Evolutionary conservation across 2,113 vertebrate species (phyloP), one percentile per base, ranked within the genome.

Genomic region (Barnardius zonarius): DNA sequence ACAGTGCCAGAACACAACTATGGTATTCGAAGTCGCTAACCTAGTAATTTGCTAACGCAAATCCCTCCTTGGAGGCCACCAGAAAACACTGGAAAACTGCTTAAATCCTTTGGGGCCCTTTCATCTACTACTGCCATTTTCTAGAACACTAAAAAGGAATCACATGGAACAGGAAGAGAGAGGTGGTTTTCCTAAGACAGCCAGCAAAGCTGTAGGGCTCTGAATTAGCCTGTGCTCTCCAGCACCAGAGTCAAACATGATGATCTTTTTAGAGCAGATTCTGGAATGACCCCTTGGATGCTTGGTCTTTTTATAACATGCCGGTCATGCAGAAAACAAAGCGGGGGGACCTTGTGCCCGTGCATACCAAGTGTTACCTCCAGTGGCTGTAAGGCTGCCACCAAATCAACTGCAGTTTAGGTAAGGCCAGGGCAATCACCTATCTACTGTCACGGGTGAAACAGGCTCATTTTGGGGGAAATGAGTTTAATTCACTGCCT

Each of bases 71-170:
- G 46, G 66, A 82, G 54, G 62, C 92, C 74, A 86, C 83, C 64
- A 91, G 87, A 72, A 90, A 92, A 89, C 83, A 43, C 44, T 64
- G 80, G 69, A 77, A 95, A 96, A 92, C 87, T 79, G 92, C 96
- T 85, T 94, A 78, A 94, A 73, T 62, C 66, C 85, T 63, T 52
- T 2, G 68, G 78, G 91, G 74, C 74, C 46, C 22, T 30, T 43
- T 67, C 79, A 80, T 70, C 83, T 76, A 86, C 35, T 51, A 61
- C 69, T 6, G 2, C 90, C 41, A 86, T 91, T 93, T 93, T 61
- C 74, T 61, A 85, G 72, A 85, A 81, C 11, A 3, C 83, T 84
- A 43, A 46, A 62, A 90, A 93, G 89, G 89, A 94, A 94, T 39
- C 66, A 64, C 9, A 10, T 14, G 57, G 72, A 1, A 2, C 77